Conservation (phyloP, 2,113 vertebrate genomes). For the Serinus canaria region DNA sequence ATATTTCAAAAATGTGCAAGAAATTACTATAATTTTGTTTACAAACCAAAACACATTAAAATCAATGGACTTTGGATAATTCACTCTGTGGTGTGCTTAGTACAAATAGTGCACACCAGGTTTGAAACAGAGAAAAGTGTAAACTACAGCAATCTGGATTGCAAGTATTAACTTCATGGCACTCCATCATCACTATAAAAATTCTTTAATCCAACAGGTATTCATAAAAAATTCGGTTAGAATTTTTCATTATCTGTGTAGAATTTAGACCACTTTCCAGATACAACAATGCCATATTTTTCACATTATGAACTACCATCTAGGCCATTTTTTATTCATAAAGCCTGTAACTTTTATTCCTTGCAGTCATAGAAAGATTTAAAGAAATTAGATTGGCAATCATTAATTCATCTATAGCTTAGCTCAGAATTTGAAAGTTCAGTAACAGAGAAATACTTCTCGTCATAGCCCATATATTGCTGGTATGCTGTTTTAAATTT, state of each 20-base stretch:
- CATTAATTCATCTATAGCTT: slow-evolving; percentile 37
- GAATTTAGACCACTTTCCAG: slow-evolving; percentile 62
- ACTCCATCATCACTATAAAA: slow-evolving; percentile 78
- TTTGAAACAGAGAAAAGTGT: slow-evolving; percentile 81
- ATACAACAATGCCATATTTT: slow-evolving; percentile 41
- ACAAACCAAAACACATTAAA: slow-evolving; percentile 85
- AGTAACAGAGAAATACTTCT: slow-evolving; percentile 50
- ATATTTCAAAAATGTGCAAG: slow-evolving; percentile 98
- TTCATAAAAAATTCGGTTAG: slow-evolving; percentile 64
- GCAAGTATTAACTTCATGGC: slow-evolving; percentile 83
- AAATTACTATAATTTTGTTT: slow-evolving; percentile 90
- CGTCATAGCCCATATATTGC: slow-evolving; percentile 65
- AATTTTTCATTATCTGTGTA: slow-evolving; percentile 44
- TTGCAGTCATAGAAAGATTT: slow-evolving; percentile 63
- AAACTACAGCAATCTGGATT: slow-evolving; percentile 89
- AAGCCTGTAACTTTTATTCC: slow-evolving; percentile 31
- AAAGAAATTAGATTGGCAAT: slow-evolving; percentile 53
- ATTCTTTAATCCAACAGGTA: slow-evolving; percentile 61
- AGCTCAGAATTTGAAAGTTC: slow-evolving; percentile 57
- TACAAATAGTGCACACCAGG: slow-evolving; percentile 75
- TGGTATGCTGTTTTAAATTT: slow-evolving; percentile 64
- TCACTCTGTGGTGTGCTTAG: slow-evolving; percentile 75
- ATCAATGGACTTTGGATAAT: slow-evolving; percentile 87
- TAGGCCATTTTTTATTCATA: slow-evolving; percentile 41
- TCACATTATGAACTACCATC: slow-evolving; percentile 8